phyloP scores from a whole-genome alignment of 2,113 vertebrate genomes.

The Thryonomys swinderianus region DNA sequence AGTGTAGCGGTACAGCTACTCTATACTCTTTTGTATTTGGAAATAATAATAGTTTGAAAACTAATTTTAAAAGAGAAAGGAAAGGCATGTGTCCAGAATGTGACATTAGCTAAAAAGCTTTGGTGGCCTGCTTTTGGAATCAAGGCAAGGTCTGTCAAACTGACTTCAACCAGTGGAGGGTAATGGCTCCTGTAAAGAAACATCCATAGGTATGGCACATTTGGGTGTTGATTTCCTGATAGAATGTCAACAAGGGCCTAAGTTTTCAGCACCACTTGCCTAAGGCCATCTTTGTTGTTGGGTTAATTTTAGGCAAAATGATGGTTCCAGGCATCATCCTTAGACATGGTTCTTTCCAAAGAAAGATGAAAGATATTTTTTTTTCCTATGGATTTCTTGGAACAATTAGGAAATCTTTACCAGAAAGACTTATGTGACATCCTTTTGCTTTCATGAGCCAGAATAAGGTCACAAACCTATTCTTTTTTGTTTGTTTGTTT shows the following conservation, averaged over 20 bases:
- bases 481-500: too few species aligned
- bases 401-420: constrained; percentile 48
- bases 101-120: not conserved
- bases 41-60: constrained; percentile 47
- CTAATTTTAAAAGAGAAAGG: not conserved
- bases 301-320: not conserved
- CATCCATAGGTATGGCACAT: not conserved
- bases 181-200: not conserved
- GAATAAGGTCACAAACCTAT: not conserved
- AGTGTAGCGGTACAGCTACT: constrained; percentile 27
- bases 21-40: constrained; percentile 1
- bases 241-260: not conserved
- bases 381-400: not conserved
- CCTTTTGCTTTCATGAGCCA: not conserved
- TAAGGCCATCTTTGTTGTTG: not conserved
- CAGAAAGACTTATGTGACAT: not conserved
- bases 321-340: not conserved
- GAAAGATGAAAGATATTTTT: not conserved
- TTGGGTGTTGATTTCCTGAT: not conserved
- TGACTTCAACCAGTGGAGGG: not conserved
- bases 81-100: constrained; percentile 11
- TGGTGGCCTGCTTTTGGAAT: constrained; percentile 5
- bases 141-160: not conserved
- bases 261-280: not conserved
- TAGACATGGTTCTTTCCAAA: not conserved